Evolutionary conservation across 2,797 vertebrate species (phyloP).

Genomic region (Moxostoma hubbsi): DNA sequence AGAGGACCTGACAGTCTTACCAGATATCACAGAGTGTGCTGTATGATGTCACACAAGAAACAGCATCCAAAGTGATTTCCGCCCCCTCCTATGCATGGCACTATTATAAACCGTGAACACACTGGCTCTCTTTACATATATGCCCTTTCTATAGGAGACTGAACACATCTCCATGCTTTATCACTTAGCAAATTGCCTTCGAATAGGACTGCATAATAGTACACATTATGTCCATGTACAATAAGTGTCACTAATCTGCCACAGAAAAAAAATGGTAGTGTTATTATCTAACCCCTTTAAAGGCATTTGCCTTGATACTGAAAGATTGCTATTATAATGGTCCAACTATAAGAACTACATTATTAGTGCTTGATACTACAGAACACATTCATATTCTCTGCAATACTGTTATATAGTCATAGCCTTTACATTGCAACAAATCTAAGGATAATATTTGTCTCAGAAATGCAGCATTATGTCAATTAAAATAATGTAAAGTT

Average conservation of each 20-base stretch:
- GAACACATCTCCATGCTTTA: slow-evolving; percentile 41
- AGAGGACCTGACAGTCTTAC: slow-evolving; percentile 65
- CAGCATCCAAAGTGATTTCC: slow-evolving; percentile 58
- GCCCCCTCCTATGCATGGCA: slow-evolving; percentile 45
- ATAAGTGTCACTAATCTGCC: not conserved
- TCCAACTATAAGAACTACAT: not conserved
- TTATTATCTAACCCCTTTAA: slow-evolving; percentile 7
- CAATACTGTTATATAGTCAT: not conserved
- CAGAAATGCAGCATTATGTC: slow-evolving; percentile 11
- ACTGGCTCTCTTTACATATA: slow-evolving; percentile 32
- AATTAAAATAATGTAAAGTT: slow-evolving; percentile 39
- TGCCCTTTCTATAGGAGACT: slow-evolving; percentile 26
- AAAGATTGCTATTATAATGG: not conserved
- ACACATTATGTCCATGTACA: not conserved
- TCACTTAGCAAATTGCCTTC: not conserved
- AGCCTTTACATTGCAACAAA: not conserved
- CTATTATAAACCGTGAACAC: slow-evolving; percentile 37
- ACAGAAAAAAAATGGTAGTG: not conserved
- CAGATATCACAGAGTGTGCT: slow-evolving; percentile 62
- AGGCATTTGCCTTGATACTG: not conserved
- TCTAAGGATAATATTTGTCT: slow-evolving; percentile 7
- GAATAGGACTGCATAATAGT: not conserved
- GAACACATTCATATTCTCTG: not conserved
- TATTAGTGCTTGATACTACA: not conserved
- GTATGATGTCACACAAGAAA: slow-evolving; percentile 63